A percentile compares a stretch with the other conserved stretches of the same genome.
Evolutionary conservation across 2,797 vertebrate species (phyloP).

Genomic region (Paramormyrops hopkinsi): DNA sequence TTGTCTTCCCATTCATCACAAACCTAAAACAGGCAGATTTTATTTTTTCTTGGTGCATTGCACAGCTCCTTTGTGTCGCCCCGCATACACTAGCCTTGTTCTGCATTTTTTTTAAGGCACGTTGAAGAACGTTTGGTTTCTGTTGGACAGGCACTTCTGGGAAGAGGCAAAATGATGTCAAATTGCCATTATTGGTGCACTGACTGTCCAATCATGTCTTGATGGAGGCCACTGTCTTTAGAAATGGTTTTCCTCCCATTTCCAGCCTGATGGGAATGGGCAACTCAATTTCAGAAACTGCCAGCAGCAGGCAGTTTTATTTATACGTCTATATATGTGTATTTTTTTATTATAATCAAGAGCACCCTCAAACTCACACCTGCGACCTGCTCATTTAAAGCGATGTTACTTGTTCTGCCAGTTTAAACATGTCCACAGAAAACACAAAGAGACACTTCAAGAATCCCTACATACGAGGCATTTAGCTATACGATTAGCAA

Average conservation of each 20-base stretch:
- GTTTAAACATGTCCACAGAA: not conserved
- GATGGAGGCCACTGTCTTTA: constrained; percentile 1
- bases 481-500: not conserved
- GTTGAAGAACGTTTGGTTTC: not conserved
- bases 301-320: not conserved
- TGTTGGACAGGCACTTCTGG: not conserved
- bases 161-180: not conserved
- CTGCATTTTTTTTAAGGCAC: not conserved
- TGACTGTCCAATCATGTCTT: not conserved
- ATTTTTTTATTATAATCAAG: not conserved
- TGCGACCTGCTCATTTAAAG: not conserved
- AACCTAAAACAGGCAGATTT: not conserved
- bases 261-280: not conserved
- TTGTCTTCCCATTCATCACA: not conserved
- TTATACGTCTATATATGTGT: not conserved
- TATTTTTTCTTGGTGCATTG: not conserved
- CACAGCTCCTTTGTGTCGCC: not conserved
- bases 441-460: not conserved
- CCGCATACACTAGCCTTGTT: not conserved
- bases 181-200: not conserved
- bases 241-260: not conserved
- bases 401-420: not conserved
- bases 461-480: not conserved
- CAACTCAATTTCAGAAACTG: not conserved
- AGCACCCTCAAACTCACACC: not conserved